These are phyloP conservation scores for Oxyruncus cristatus DNA, from an alignment of 2,113 vertebrate species.

Conservation along the genomic window DNA sequence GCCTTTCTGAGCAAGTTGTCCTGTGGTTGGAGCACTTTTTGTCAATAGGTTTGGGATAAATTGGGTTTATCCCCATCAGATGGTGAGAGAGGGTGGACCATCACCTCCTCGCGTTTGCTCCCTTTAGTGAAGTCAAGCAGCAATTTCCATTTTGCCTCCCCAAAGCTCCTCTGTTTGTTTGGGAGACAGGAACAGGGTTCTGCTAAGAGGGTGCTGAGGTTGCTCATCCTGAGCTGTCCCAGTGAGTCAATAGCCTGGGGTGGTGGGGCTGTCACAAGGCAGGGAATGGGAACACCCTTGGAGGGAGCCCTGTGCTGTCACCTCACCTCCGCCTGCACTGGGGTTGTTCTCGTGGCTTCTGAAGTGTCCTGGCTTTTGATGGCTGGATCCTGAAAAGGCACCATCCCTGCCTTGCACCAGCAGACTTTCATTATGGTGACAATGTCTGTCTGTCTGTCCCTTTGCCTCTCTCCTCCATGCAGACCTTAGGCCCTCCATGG, in stretches of 20 bases:
- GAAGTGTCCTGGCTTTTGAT: not conserved
- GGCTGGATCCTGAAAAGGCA: not conserved
- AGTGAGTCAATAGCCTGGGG: not conserved
- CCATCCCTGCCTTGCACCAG: not conserved
- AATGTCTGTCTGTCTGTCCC: not conserved
- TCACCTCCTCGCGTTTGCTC: not conserved
- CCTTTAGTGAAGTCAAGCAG: not conserved
- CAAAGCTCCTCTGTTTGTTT: not conserved
- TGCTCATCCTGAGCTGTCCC: not conserved
- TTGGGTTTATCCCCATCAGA: not conserved
- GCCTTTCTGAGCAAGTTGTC: not conserved
- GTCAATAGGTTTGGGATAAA: not conserved
- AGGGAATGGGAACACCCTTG: not conserved
- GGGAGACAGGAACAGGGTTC: not conserved
- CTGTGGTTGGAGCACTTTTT: not conserved
- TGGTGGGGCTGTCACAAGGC: not conserved
- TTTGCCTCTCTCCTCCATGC: not conserved
- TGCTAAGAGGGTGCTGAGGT: not conserved
- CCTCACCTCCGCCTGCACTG: not conserved
- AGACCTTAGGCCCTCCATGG: not conserved
- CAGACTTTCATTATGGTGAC: not conserved
- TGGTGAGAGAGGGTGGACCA: not conserved
- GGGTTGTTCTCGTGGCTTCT: not conserved
- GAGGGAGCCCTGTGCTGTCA: not conserved
- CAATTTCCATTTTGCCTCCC: not conserved